These are phyloP conservation scores for Drosophila equinoxialis DNA, from an alignment of 1,140 invertebrate species.

Conservation along the genomic window DNA sequence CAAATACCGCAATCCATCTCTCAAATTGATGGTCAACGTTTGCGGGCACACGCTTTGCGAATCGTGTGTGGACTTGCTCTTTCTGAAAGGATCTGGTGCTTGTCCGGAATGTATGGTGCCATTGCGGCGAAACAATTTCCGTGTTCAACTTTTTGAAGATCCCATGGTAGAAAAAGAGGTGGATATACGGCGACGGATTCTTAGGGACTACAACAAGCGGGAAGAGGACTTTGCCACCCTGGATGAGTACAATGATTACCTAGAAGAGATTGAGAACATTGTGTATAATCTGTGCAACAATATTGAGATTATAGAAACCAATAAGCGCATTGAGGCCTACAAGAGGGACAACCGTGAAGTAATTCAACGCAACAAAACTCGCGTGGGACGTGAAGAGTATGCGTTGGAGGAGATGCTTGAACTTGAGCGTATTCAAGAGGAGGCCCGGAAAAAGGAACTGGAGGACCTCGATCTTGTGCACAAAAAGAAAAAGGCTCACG, in stretches of 20 bases:
- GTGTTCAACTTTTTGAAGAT: slow-evolving; percentile 98
- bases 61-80: slow-evolving; percentile 84
- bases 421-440: slow-evolving; percentile 90
- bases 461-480: slow-evolving; percentile 86
- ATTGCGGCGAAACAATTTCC: slow-evolving; percentile 94
- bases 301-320: slow-evolving; percentile 94
- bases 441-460: slow-evolving; percentile 86
- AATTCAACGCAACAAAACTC: slow-evolving; percentile 94
- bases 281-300: slow-evolving; percentile 96
- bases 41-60: slow-evolving; percentile 99
- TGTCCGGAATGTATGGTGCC: slow-evolving; percentile 96
- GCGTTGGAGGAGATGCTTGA: slow-evolving; percentile 95
- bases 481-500: slow-evolving; percentile 91
- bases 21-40: slow-evolving; percentile 99
- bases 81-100: slow-evolving; percentile 90
- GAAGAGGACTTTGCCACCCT: slow-evolving; percentile 93
- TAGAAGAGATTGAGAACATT: slow-evolving; percentile 95
- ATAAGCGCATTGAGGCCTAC: slow-evolving; percentile 96
- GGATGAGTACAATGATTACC: slow-evolving; percentile 95
- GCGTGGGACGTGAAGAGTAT: slow-evolving; percentile 84
- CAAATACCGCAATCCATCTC: slow-evolving; percentile 98
- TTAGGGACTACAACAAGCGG: slow-evolving; percentile 96
- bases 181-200: slow-evolving; percentile 94
- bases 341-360: slow-evolving; percentile 96
- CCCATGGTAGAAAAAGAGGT: slow-evolving; percentile 98